Evolutionary conservation across 2,888 invertebrate genomes (phyloP), one percentile per base, ranked within the genome.

Genomic region (Trichopria drosophilae): DNA sequence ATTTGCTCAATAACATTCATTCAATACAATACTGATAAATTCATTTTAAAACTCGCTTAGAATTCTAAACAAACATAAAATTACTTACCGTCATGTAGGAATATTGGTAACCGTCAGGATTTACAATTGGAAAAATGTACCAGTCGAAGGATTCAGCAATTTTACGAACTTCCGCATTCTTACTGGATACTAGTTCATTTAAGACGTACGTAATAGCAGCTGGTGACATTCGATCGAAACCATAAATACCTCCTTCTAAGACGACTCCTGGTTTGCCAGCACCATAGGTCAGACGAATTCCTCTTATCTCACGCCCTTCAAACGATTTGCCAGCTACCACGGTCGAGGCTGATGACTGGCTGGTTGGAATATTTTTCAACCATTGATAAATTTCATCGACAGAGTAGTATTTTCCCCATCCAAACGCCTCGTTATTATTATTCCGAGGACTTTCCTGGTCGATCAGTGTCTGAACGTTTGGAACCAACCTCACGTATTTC

Each of bases 21-120:
- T n/a, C n/a, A n/a, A n/a, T n/a, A n/a, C n/a, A n/a, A n/a, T n/a
- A n/a, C n/a, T n/a, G n/a, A n/a, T n/a, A n/a, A n/a, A n/a, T n/a
- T n/a, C n/a, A n/a, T n/a, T n/a, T n/a, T n/a, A n/a, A n/a, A n/a
- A n/a, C n/a, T n/a, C n/a, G n/a, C n/a, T n/a, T n/a, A n/a, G n/a
- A n/a, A n/a, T n/a, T n/a, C n/a, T n/a, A n/a, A n/a, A n/a, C n/a
- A n/a, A n/a, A n/a, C n/a, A n/a, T n/a, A n/a, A n/a, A n/a, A n/a
- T n/a, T n/a, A 35, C 51, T 42, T 42, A 66, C 67, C 10, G 5
- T 48, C 1, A 46, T 79, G 63, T 87, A 85, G 0, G 86, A 81
- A 68, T 82, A 86, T 20, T 81, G 83, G 62, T 82, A 87, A 2
- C 90, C 90, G 76, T 91, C 90, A 6, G 88, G 88, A 69, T 90